Evolutionary conservation across 1,140 invertebrate species (phyloP).

Genomic region (Polypedilum pembai): DNA sequence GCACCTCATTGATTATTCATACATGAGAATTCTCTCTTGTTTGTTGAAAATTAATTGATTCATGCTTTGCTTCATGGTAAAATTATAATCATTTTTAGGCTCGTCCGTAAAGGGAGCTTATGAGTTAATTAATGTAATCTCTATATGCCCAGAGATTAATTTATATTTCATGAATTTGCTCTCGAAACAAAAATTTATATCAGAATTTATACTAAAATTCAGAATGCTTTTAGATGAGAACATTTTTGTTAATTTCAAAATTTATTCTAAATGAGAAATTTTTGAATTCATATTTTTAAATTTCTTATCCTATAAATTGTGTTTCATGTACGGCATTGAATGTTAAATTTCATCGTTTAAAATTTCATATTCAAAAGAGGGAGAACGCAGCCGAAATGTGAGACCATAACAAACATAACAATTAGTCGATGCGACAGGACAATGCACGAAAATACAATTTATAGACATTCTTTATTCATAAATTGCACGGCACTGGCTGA

Average conservation of each 20-base stretch:
- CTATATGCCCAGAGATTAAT: neutral
- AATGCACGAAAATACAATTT: slow-evolving; percentile 18
- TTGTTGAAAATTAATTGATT: slow-evolving; percentile 24
- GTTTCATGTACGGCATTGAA: too few species aligned
- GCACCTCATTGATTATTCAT: slow-evolving; percentile 24
- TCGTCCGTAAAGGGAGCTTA: neutral
- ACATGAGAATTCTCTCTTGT: neutral
- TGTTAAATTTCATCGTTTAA: too few species aligned
- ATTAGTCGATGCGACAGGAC: slow-evolving; percentile 3
- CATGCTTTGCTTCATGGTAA: neutral
- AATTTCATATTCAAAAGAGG: too few species aligned
- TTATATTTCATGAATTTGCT: neutral
- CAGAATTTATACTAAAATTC: too few species aligned
- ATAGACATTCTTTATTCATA: slow-evolving; percentile 14
- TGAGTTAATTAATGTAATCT: slow-evolving; percentile 19
- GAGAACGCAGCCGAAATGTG: too few species aligned
- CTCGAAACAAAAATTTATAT: too few species aligned
- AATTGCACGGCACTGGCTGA: neutral
- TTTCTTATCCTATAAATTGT: too few species aligned
- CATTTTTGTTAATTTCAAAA: too few species aligned
- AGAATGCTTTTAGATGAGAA: too few species aligned
- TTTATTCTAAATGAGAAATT: too few species aligned
- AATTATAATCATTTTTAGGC: neutral
- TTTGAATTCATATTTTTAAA: too few species aligned
- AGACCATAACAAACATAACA: slow-evolving; percentile 18